Conservation (phyloP, 2,797 vertebrate species). For the Tachyglossus aculeatus region DNA sequence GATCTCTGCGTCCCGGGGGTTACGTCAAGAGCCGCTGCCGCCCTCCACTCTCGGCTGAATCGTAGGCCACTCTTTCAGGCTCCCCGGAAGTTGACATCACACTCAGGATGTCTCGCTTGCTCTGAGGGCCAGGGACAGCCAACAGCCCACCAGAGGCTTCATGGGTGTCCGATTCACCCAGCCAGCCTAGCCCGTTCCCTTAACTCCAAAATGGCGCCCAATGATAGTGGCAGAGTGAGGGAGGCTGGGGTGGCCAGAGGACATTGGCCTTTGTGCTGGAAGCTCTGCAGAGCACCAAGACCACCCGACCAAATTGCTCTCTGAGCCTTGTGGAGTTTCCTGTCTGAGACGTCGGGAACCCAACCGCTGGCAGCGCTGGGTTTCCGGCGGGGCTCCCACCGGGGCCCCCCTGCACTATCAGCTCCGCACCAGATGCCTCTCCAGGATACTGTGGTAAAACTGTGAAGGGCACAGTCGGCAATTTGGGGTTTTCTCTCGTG, state of each 20-base stretch:
- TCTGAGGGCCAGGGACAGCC: not conserved
- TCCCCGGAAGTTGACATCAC: not conserved
- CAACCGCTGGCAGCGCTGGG: slow-evolving; percentile 72
- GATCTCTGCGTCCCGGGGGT: too few relatives aligned
- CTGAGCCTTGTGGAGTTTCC: slow-evolving; percentile 67
- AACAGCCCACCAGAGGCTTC: not conserved
- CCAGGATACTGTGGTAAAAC: slow-evolving; percentile 96
- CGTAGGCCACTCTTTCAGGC: too few relatives aligned
- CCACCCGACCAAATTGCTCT: not conserved
- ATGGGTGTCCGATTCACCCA: not conserved
- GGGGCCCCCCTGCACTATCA: slow-evolving; percentile 77
- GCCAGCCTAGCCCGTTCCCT: not conserved
- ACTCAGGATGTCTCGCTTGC: not conserved
- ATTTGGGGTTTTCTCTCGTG: slow-evolving; percentile 81
- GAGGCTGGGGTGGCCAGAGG: not conserved
- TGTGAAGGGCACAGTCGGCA: slow-evolving; percentile 76
- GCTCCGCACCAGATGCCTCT: slow-evolving; percentile 84
- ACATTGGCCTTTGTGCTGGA: not conserved
- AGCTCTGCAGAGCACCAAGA: not conserved
- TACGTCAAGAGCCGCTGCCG: not conserved
- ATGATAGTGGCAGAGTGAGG: not conserved
- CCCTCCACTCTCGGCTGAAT: not conserved
- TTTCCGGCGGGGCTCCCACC: slow-evolving; percentile 79
- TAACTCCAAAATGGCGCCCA: slow-evolving; percentile 35
- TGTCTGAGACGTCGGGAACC: slow-evolving; percentile 73